Percentiles rank a stretch among this genome's conserved stretches.
phyloP scores from a whole-genome alignment of 2,888 invertebrate species.

The Arrhopalites spinosus region DNA sequence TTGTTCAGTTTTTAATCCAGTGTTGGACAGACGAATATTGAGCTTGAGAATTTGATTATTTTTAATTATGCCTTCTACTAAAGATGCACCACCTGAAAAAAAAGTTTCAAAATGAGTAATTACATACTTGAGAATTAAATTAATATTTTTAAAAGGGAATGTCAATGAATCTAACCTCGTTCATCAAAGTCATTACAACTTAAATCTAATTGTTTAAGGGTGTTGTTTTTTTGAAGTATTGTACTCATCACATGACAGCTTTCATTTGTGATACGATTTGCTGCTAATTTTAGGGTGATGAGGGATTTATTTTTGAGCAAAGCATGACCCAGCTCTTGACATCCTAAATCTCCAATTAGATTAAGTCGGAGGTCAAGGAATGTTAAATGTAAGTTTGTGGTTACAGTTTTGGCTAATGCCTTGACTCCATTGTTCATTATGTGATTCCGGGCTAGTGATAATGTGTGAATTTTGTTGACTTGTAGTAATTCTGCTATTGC shows the following conservation, averaged over 20 bases:
- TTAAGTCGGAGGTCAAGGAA: slow-evolving; percentile 49
- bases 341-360: slow-evolving; percentile 47
- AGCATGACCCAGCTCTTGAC: slow-evolving; percentile 50
- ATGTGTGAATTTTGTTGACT: slow-evolving; percentile 46
- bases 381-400: slow-evolving; percentile 43
- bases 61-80: slow-evolving; percentile 45
- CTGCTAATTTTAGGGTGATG: slow-evolving; percentile 43
- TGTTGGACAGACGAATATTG: slow-evolving; percentile 47
- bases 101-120: background rate
- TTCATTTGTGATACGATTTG: slow-evolving; percentile 47
- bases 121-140: background rate
- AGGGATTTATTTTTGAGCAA: slow-evolving; percentile 46
- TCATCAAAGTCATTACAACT: slow-evolving; percentile 49
- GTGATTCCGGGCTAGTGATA: slow-evolving; percentile 47
- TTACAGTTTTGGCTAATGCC: slow-evolving; percentile 52
- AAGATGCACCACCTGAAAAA: slow-evolving; percentile 47
- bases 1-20: slow-evolving; percentile 48
- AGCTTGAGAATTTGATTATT: slow-evolving; percentile 48
- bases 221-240: slow-evolving; percentile 51
- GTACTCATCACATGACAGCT: slow-evolving; percentile 49
- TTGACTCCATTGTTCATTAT: slow-evolving; percentile 52
- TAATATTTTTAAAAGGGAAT: background rate
- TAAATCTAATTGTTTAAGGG: slow-evolving; percentile 48
- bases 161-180: slow-evolving; percentile 47
- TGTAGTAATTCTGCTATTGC: slow-evolving; percentile 49